Percentiles rank a stretch among this genome's conserved stretches.
Conservation (phyloP, 1,140 invertebrate genomes). For the Metopolophium dirhodum region DNA sequence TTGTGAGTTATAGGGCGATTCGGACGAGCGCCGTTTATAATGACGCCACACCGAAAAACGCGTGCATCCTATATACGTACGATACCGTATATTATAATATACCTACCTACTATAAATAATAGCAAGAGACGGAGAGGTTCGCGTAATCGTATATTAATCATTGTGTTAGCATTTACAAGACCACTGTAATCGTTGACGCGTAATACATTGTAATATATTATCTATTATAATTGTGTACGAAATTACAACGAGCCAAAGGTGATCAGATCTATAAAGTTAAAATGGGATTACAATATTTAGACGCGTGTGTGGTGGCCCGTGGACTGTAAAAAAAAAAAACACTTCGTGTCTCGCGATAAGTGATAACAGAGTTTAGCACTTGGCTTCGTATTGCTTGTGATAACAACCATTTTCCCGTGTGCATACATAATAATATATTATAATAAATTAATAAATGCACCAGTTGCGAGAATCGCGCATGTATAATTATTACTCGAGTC, state of each 20-base stretch:
- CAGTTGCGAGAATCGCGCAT: not conserved
- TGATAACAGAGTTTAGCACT: not conserved
- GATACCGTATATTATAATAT: too few species aligned
- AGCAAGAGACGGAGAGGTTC: not conserved
- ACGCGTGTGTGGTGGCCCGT: not conserved
- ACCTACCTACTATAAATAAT: too few species aligned
- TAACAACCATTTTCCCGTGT: not conserved
- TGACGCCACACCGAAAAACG: too few species aligned
- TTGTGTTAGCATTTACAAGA: not conserved
- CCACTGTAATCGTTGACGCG: not conserved
- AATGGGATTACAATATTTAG: not conserved
- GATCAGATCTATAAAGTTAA: not conserved
- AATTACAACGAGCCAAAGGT: not conserved
- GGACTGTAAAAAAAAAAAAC: not conserved
- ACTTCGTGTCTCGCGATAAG: not conserved
- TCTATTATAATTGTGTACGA: not conserved
- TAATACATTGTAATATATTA: not conserved
- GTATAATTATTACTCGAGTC: not conserved
- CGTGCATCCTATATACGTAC: too few species aligned
- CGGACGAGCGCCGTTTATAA: too few species aligned
- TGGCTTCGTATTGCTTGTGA: not conserved
- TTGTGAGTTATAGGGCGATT: too few species aligned
- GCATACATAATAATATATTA: not conserved
- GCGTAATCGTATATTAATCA: not conserved
- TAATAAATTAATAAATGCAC: not conserved